phyloP scores from a whole-genome alignment of 2,797 vertebrate species.

The Pseudochaenichthys georgianus region DNA sequence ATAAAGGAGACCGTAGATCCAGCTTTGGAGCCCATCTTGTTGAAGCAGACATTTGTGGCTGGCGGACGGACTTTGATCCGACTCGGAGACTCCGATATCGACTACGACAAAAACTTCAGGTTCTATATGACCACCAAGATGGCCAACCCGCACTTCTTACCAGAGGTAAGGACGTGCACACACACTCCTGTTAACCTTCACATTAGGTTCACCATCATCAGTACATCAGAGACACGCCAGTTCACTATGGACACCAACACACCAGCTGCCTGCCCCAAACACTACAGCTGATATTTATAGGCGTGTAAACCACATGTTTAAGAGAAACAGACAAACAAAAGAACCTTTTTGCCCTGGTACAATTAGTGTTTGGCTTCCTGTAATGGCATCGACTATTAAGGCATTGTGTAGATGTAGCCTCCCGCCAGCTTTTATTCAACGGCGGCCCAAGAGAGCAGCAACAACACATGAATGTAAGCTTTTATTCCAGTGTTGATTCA shows the following conservation, averaged over 20 bases:
- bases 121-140: slow-evolving; percentile 95
- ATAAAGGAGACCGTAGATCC: slow-evolving; percentile 90
- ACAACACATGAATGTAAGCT: slow-evolving; percentile 9
- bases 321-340: neutral
- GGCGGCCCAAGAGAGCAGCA: slow-evolving; percentile 1
- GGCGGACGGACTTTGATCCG: slow-evolving; percentile 89
- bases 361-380: slow-evolving; percentile 3
- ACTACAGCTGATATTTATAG: slow-evolving; percentile 10
- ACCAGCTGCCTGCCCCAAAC: slow-evolving; percentile 1
- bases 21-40: slow-evolving; percentile 88
- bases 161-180: slow-evolving; percentile 82
- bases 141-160: slow-evolving; percentile 92
- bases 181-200: neutral
- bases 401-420: slow-evolving; percentile 7
- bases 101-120: slow-evolving; percentile 90
- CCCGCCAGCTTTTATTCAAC: slow-evolving; percentile 22
- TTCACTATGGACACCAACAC: neutral
- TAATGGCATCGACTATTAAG: neutral
- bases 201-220: neutral
- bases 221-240: neutral
- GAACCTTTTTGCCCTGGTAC: neutral
- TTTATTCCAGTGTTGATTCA: slow-evolving; percentile 5
- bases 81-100: slow-evolving; percentile 91
- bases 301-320: neutral
- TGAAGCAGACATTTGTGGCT: slow-evolving; percentile 90